Evolutionary conservation across 1,140 invertebrate species (phyloP).

Genomic region (Choristoneura fumiferana): DNA sequence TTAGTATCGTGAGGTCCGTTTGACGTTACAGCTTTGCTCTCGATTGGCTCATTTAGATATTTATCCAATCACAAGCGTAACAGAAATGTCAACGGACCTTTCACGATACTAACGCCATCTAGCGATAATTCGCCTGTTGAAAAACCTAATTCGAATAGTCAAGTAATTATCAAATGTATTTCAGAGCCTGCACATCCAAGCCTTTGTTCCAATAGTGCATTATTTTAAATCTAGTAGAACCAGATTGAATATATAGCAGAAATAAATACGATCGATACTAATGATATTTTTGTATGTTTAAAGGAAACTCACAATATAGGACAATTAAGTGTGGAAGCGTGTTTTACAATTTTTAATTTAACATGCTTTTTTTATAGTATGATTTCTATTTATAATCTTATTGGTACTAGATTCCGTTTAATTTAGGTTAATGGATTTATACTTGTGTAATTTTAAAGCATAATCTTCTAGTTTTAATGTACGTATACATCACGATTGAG

Average conservation of each 20-base stretch:
- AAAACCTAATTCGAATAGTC: too few relatives aligned
- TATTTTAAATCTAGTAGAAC: conserved; percentile 3
- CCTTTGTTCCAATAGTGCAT: conserved; percentile 12
- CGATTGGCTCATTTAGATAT: too few relatives aligned
- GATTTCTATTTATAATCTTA: conserved; percentile 37
- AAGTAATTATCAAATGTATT: not conserved
- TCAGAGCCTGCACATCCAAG: not conserved
- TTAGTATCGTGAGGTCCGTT: too few relatives aligned
- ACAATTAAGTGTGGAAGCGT: conserved; percentile 28
- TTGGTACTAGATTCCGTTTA: conserved; percentile 27
- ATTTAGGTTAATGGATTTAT: conserved; percentile 33
- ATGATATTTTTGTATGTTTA: conserved; percentile 72
- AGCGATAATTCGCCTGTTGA: too few relatives aligned
- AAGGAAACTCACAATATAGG: conserved; percentile 50
- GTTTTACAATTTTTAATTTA: too few relatives aligned
- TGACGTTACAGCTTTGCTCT: too few relatives aligned
- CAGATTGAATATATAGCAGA: conserved; percentile 17
- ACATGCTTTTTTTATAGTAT: too few relatives aligned
- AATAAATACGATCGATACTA: conserved; percentile 35
- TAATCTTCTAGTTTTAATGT: conserved; percentile 52
- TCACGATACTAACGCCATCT: too few relatives aligned
- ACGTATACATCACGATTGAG: conserved; percentile 43
- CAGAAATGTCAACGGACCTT: too few relatives aligned
- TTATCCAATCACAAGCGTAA: too few relatives aligned
- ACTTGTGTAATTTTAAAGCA: conserved; percentile 35